Base-by-base conservation (phyloP, 2,797 vertebrate genomes). In the Moxostoma hubbsi region DNA sequence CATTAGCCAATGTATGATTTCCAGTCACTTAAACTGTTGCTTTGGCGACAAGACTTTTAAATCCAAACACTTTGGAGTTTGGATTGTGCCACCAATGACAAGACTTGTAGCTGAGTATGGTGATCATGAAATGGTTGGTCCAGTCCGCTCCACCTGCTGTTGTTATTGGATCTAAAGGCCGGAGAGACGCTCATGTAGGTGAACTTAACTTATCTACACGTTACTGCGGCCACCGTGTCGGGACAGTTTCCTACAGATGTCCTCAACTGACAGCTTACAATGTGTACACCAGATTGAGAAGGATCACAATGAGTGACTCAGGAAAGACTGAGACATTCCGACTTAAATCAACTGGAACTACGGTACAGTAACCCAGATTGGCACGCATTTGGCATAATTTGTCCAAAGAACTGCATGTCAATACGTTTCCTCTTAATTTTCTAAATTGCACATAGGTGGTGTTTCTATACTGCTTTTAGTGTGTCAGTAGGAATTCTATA, bases 21-120 rank as follows among this genome's bases (percentile, higher is more conserved):
- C 85, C 63, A 15, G 82, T 89, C 87, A 81, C 88, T 85, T 75
- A 24, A 82, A 85, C 84, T 24, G 92, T 93, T 90, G 87, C 90
- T 73, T 85, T 89, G 90, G 90, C 82, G 81, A 84, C 83, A 89
- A 88, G 71, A 80, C 36, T 61, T 6, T 73, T 49, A 50, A 58
- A 73, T 64, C 15, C 72, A 61, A 63, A n/a, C 77, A 67, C 13
- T 64, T 10, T 16, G 13, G 36, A 43, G 49, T 73, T 49, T 36
- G 4, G 36, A 36, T 36, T 54, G 43, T n/a, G 13, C 8, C 57
- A 53, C 13, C 51, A 18, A 61, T 16, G 10, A 10, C 9, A 1
- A 2, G 15, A 5, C 50, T 18, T 6, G 16, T 8, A 24, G 8
- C 13, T 12, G 1, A 69, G 0, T 7, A 8, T 13, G 13, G 13